These are phyloP conservation scores for Dasyornis broadbenti DNA, from an alignment of 2,113 vertebrate species.

Conservation along the genomic window DNA sequence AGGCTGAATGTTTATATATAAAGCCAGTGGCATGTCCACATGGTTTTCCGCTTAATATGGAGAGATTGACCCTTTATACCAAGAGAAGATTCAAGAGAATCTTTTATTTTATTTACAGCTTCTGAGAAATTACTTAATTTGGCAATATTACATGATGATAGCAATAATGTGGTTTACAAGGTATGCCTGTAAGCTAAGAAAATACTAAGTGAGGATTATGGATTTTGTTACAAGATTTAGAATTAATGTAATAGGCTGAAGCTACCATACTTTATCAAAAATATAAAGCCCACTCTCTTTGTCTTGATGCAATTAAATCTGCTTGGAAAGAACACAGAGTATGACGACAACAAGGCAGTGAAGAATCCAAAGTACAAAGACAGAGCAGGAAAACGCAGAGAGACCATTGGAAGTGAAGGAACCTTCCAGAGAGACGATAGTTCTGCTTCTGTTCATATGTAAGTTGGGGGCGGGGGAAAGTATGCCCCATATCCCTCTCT, in stretches of 20 bases:
- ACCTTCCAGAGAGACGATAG: constrained; percentile 88
- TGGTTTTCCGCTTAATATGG: neutral
- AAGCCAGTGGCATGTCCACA: neutral
- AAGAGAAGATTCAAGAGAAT: neutral
- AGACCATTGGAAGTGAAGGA: constrained; percentile 89
- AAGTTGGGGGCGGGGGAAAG: constrained; percentile 17
- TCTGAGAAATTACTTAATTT: neutral
- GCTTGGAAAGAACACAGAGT: constrained; percentile 82
- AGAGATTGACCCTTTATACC: neutral
- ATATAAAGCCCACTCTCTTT: neutral
- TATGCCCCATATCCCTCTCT: neutral
- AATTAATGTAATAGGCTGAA: neutral
- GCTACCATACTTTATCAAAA: neutral
- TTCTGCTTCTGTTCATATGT: constrained; percentile 90
- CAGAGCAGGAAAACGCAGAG: constrained; percentile 87
- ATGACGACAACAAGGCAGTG: constrained; percentile 81
- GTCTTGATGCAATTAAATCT: neutral
- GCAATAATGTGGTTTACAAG: neutral
- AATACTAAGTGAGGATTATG: neutral
- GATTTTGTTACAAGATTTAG: neutral
- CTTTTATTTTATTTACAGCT: neutral
- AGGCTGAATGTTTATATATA: neutral
- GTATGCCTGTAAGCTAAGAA: neutral
- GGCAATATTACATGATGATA: neutral
- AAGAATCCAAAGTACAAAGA: constrained; percentile 92